phyloP scores from a whole-genome alignment of 2,888 invertebrate genomes.

The Drymonia ruficornis region DNA sequence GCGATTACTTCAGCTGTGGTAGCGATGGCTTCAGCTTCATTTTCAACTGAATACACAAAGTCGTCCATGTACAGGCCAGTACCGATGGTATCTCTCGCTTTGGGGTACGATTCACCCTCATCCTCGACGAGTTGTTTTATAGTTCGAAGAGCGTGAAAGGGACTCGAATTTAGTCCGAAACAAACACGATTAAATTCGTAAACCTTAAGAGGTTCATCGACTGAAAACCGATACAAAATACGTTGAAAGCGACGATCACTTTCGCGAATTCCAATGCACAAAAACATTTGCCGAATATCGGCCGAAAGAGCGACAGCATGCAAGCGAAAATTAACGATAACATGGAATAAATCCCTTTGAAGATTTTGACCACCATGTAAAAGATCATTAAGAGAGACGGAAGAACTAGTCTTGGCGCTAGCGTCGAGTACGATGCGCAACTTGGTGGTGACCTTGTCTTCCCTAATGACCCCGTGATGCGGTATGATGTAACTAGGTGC shows the following conservation, averaged over 20 bases:
- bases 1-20: conserved; percentile 11
- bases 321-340: conserved; percentile 29
- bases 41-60: conserved; percentile 8
- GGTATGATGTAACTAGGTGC: conserved; percentile 10
- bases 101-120: conserved; percentile 4
- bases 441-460: conserved; percentile 12
- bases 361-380: conserved; percentile 23
- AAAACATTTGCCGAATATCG: conserved; percentile 28
- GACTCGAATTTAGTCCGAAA: conserved; percentile 24
- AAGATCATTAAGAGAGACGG: conserved; percentile 22
- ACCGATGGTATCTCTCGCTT: neutral
- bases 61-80: conserved; percentile 14
- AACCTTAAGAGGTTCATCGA: conserved; percentile 11
- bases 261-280: conserved; percentile 18
- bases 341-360: conserved; percentile 26
- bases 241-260: conserved; percentile 20
- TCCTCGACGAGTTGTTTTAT: conserved; percentile 15
- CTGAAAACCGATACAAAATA: conserved; percentile 23
- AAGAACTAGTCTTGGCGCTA: conserved; percentile 13
- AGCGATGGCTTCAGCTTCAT: conserved; percentile 5
- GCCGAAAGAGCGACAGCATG: conserved; percentile 23
- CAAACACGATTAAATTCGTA: conserved; percentile 24
- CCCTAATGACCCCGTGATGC: conserved; percentile 15
- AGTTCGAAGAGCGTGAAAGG: conserved; percentile 20
- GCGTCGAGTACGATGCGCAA: conserved; percentile 19